Evolutionary conservation across 2,797 vertebrate genomes (phyloP), one percentile per base, ranked within the genome.

Genomic region (Scolopax rusticola): DNA sequence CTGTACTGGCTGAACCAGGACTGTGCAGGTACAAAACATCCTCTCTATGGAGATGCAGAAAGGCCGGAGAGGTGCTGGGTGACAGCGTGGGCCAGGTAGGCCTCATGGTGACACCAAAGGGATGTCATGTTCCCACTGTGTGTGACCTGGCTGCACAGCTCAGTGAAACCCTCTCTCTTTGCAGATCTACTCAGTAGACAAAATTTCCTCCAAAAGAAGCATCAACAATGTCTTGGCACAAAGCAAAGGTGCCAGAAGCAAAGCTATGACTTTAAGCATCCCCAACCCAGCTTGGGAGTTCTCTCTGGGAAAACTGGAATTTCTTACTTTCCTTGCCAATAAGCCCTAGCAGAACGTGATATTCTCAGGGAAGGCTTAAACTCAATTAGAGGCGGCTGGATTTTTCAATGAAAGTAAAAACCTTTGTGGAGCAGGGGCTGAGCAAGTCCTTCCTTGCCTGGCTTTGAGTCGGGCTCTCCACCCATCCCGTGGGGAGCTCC

Each of bases 401-500:
- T 86, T 97, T 97, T 83, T 84, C 8, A 21, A 41, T 63, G 54
- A 75, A 89, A 91, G 61, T 15, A 84, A 33, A 69, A 88, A 60
- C 36, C 32, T 76, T 47, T 74, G 41, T 82, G 54, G 30, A 90
- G 63, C 57, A 54, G 38, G n/a, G 28, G 17, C 38, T 92, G 64
- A 84, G 79, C 56, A 92, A 91, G 61, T 53, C 41, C 47, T 48
- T 48, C 80, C 87, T 80, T 83, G 63, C 60, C 71, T 81, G 56
- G 11, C 56, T 74, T 47, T 13, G 24, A 43, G 36, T 17, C 0
- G 0, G 21, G 24, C 9, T 84, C 57, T 71, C 36, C 59, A 84
- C 57, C 54, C 28, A 25, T 41, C 45, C 74, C 5, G 0, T 21
- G 32, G 63, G 67, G 30, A 51, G 8, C 24, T 69, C 27, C 36